Conservation (phyloP, 2,888 invertebrate species). For the Sericinus montela region DNA sequence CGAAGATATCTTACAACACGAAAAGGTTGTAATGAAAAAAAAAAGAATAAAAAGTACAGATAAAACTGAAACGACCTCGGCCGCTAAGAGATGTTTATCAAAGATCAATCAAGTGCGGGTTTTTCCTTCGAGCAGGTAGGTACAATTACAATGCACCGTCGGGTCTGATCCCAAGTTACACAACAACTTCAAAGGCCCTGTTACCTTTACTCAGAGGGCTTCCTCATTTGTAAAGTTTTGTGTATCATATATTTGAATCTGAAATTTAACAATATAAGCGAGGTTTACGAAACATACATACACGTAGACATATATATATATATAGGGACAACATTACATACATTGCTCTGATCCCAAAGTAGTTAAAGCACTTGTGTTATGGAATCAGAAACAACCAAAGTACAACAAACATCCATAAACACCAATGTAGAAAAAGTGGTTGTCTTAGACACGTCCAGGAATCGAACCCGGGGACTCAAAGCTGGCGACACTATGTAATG, state of each 20-base stretch:
- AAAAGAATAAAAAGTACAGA: background rate
- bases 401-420: too few relatives aligned
- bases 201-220: background rate
- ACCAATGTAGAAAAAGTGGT: too few relatives aligned
- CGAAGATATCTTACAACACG: background rate
- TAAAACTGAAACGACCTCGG: background rate
- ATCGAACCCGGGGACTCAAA: too few relatives aligned
- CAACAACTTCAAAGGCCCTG: background rate
- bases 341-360: too few relatives aligned
- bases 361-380: too few relatives aligned
- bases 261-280: background rate
- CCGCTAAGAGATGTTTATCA: background rate
- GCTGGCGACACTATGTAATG: too few relatives aligned
- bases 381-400: too few relatives aligned
- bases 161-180: background rate
- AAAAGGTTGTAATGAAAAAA: background rate
- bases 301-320: background rate
- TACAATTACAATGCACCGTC: background rate
- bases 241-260: background rate
- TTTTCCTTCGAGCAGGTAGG: background rate
- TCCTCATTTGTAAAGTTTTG: background rate
- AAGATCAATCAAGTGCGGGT: background rate
- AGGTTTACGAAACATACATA: background rate
- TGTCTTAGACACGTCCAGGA: too few relatives aligned
- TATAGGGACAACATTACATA: too few relatives aligned